Conservation (phyloP, 2,888 invertebrate genomes). For the Meta bourneti region DNA sequence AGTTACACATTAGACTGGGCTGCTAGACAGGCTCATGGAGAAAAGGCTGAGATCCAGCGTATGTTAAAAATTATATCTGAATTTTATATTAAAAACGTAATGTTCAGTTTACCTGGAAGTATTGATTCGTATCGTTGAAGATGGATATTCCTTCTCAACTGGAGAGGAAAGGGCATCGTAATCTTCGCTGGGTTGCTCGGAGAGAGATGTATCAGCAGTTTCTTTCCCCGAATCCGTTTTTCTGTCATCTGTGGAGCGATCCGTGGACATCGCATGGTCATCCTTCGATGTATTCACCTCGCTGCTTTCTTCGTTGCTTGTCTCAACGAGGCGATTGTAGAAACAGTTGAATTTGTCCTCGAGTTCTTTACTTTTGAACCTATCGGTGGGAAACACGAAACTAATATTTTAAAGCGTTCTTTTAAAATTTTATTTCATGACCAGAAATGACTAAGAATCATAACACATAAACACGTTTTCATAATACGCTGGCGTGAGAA, state of each 20-base stretch:
- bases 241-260: slow-evolving; percentile 62
- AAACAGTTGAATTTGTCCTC: slow-evolving; percentile 78
- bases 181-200: slow-evolving; percentile 76
- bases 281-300: slow-evolving; percentile 77
- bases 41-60: too few species aligned
- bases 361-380: slow-evolving; percentile 77
- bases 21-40: too few species aligned
- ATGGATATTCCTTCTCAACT: slow-evolving; percentile 18
- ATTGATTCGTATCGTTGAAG: slow-evolving; percentile 22
- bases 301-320: slow-evolving; percentile 77
- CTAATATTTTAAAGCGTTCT: too few species aligned
- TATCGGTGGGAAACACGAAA: background rate
- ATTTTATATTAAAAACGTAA: background rate
- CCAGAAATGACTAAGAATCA: too few species aligned
- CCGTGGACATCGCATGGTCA: slow-evolving; percentile 74
- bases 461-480: too few species aligned
- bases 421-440: too few species aligned
- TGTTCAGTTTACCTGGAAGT: slow-evolving; percentile 23
- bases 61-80: too few species aligned
- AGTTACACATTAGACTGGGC: too few species aligned
- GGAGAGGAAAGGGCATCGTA: slow-evolving; percentile 25
- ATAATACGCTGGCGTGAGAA: too few species aligned
- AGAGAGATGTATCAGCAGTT: slow-evolving; percentile 69
- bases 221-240: slow-evolving; percentile 71
- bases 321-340: slow-evolving; percentile 77